These are phyloP conservation scores for Maconellicoccus hirsutus DNA, from an alignment of 1,140 invertebrate genomes.

Conservation along the genomic window DNA sequence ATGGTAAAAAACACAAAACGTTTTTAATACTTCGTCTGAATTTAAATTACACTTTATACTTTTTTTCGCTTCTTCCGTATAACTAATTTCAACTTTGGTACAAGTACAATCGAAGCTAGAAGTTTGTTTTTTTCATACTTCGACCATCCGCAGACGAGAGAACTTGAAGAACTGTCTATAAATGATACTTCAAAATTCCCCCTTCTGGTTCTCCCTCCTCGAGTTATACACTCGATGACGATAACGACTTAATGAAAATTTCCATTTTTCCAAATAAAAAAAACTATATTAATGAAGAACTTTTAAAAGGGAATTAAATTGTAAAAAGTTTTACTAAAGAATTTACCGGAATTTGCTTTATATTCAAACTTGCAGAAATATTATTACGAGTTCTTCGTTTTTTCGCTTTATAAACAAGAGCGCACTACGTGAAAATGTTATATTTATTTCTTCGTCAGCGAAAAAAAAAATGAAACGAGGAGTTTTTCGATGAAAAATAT, in stretches of 20 bases:
- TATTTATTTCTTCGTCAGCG: too few species aligned
- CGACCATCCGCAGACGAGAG: too few species aligned
- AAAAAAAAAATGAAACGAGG: too few species aligned
- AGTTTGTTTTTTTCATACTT: too few species aligned
- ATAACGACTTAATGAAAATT: constrained; percentile 1
- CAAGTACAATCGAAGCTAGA: neutral
- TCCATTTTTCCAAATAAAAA: neutral
- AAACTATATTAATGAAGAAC: neutral
- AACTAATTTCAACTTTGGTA: neutral
- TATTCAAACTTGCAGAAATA: too few species aligned
- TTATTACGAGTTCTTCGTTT: too few species aligned
- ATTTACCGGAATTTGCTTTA: too few species aligned
- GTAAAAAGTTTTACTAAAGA: too few species aligned
- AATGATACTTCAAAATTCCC: neutral
- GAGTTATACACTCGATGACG: neutral
- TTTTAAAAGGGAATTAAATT: too few species aligned
- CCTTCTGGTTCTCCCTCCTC: neutral
- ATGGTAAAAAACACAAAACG: neutral
- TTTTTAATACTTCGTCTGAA: constrained; percentile 4
- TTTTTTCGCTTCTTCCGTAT: neutral
- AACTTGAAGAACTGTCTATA: neutral
- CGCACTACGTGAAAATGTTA: too few species aligned
- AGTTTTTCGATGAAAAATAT: too few species aligned
- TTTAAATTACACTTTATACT: neutral
- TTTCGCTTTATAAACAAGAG: too few species aligned